phyloP scores from a whole-genome alignment of 2,888 invertebrate genomes.

The Villa cingulata region DNA sequence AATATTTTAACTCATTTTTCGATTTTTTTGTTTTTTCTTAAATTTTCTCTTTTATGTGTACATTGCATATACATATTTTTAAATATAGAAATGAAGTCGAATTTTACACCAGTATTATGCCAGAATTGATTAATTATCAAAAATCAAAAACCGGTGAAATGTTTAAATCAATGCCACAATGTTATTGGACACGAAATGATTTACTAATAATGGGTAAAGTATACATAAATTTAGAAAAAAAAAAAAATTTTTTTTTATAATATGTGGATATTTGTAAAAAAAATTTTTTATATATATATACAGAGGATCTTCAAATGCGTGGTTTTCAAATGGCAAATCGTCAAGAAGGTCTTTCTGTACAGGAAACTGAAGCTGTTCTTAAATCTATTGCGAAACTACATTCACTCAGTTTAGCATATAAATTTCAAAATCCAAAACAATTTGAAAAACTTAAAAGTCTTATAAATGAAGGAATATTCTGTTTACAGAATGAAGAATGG shows the following conservation, averaged over 20 bases:
- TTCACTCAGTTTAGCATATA: slow-evolving; percentile 49
- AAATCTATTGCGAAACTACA: slow-evolving; percentile 50
- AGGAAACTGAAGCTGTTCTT: slow-evolving; percentile 46
- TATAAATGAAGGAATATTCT: slow-evolving; percentile 45
- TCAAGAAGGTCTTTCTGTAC: slow-evolving; percentile 43
- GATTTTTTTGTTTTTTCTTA: neutral
- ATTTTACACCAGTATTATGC: slow-evolving; percentile 58
- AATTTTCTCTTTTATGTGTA: too few relatives aligned
- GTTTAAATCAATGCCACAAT: slow-evolving; percentile 45
- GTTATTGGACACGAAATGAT: slow-evolving; percentile 45
- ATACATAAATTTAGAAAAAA: too few relatives aligned
- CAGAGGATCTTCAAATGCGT: slow-evolving; percentile 46
- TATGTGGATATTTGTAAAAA: slow-evolving; percentile 1
- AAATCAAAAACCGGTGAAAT: slow-evolving; percentile 31
- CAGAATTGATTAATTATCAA: slow-evolving; percentile 48
- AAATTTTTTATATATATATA: slow-evolving; percentile 1
- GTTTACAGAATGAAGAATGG: slow-evolving; percentile 51
- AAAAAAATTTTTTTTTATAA: slow-evolving; percentile 12
- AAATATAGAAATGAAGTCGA: slow-evolving; percentile 48
- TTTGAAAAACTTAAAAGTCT: slow-evolving; percentile 38
- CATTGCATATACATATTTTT: too few relatives aligned
- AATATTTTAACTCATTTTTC: too few relatives aligned
- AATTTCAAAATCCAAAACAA: slow-evolving; percentile 42
- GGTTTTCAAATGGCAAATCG: slow-evolving; percentile 53
- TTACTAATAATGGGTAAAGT: slow-evolving; percentile 38